Conservation (phyloP, 2,113 vertebrate genomes). For the Oophaga pumilio region DNA sequence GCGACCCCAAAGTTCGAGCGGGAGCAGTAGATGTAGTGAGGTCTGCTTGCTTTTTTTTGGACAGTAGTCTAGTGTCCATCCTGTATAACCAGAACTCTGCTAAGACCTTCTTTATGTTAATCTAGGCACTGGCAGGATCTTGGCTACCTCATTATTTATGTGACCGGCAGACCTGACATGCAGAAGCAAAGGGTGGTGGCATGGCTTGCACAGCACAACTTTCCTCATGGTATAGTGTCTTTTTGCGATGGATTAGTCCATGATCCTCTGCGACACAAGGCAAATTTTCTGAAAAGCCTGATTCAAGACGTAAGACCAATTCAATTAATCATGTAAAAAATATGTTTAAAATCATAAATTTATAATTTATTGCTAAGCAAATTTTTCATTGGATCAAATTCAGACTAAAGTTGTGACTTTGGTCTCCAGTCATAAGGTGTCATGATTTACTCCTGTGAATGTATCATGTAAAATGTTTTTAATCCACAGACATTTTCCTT, state of each 20-base stretch:
- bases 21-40: slow-evolving; percentile 97
- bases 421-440: too few species aligned
- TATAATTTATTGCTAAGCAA: neutral
- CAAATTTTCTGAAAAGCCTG: slow-evolving; percentile 93
- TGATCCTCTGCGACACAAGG: slow-evolving; percentile 94
- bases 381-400: neutral
- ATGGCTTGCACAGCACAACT: slow-evolving; percentile 98
- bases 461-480: too few species aligned
- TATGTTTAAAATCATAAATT: neutral
- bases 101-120: neutral
- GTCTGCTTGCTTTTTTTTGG: slow-evolving; percentile 66
- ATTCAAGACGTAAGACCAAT: slow-evolving; percentile 77
- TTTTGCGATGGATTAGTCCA: slow-evolving; percentile 97
- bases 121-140: slow-evolving; percentile 96
- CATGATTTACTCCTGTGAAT: too few species aligned
- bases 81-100: neutral
- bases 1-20: slow-evolving; percentile 95
- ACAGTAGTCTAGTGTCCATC: neutral
- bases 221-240: slow-evolving; percentile 94
- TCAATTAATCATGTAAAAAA: neutral
- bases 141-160: slow-evolving; percentile 96
- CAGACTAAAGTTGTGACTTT: too few species aligned
- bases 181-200: slow-evolving; percentile 99
- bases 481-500: too few species aligned
- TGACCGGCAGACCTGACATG: slow-evolving; percentile 98